phyloP scores from a whole-genome alignment of 2,888 invertebrate genomes.

The Phlogophora meticulosa region DNA sequence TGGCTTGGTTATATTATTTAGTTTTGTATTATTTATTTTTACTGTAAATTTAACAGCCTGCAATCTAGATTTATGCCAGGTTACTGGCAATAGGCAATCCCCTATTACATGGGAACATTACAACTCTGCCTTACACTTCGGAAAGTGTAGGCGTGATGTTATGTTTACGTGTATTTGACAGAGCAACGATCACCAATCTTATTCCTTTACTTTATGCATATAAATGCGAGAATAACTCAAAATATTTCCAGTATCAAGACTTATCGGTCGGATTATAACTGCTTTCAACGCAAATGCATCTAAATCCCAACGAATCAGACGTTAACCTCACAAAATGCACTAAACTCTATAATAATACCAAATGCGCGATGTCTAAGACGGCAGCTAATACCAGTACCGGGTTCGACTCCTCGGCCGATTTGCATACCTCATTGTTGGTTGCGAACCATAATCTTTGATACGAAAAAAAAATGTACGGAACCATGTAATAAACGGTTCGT shows the following conservation, averaged over 20 bases:
- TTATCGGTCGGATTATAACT: background rate
- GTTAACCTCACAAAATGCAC: slow-evolving; percentile 68
- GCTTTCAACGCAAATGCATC: slow-evolving; percentile 31
- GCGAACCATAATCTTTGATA: slow-evolving; percentile 80
- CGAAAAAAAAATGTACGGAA: slow-evolving; percentile 70
- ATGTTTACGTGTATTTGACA: no score
- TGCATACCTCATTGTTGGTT: slow-evolving; percentile 89
- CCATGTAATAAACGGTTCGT: slow-evolving; percentile 67
- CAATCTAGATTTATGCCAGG: no score
- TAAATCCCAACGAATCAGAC: slow-evolving; percentile 69
- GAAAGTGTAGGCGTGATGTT: no score
- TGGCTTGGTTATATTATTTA: no score
- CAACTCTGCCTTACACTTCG: no score
- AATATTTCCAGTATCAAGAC: slow-evolving; percentile 39
- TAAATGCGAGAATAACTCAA: background rate
- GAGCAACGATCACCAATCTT: no score
- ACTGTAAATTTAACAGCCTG: no score
- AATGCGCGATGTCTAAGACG: slow-evolving; percentile 76
- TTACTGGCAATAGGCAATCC: no score
- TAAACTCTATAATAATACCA: slow-evolving; percentile 81
- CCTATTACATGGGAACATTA: no score
- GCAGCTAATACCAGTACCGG: slow-evolving; percentile 79
- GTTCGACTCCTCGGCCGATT: slow-evolving; percentile 80
- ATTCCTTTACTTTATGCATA: no score
- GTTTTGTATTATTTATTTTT: no score